These are phyloP conservation scores for Palythoa heliodiscus DNA, from an alignment of 92 coral and sea anemone species.

Conservation along the genomic window DNA sequence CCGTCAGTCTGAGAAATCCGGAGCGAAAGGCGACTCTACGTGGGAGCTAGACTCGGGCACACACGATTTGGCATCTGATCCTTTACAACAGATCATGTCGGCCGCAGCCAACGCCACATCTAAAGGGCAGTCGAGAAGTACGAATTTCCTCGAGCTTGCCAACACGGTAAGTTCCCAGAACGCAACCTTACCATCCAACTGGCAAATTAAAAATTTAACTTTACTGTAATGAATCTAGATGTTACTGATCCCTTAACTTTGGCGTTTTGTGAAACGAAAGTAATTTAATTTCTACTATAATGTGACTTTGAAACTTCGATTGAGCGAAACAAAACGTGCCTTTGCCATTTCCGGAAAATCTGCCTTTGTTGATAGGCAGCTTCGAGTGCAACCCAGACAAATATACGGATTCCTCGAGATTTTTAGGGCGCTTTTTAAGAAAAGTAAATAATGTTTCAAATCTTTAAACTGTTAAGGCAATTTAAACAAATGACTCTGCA, in stretches of 20 bases:
- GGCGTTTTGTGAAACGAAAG: not conserved
- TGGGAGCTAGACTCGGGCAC: slow-evolving; percentile 92
- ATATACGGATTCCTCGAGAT: not conserved
- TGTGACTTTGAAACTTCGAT: not conserved
- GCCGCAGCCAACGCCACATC: slow-evolving; percentile 64
- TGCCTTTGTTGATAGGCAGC: slow-evolving; percentile 16
- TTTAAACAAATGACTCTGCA: slow-evolving; percentile 16
- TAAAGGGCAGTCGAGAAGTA: slow-evolving; percentile 84
- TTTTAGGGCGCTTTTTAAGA: not conserved
- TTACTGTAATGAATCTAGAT: not conserved
- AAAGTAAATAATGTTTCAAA: slow-evolving; percentile 15
- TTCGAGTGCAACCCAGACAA: slow-evolving; percentile 16
- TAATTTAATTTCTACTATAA: not conserved
- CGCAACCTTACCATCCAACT: not conserved
- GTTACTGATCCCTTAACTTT: slow-evolving; percentile 1
- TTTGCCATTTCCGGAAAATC: slow-evolving; percentile 39
- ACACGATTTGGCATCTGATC: slow-evolving; percentile 74
- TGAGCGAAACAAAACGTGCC: slow-evolving; percentile 21
- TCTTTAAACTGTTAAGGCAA: not conserved
- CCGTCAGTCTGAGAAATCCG: slow-evolving; percentile 64
- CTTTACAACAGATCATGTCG: slow-evolving; percentile 83
- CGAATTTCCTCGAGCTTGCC: slow-evolving; percentile 95
- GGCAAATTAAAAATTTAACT: slow-evolving; percentile 1
- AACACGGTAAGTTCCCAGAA: slow-evolving; percentile 85
- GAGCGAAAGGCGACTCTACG: slow-evolving; percentile 58